Conservation (phyloP, 1,140 invertebrate species). For the Phymorhynchus buccinoides region DNA sequence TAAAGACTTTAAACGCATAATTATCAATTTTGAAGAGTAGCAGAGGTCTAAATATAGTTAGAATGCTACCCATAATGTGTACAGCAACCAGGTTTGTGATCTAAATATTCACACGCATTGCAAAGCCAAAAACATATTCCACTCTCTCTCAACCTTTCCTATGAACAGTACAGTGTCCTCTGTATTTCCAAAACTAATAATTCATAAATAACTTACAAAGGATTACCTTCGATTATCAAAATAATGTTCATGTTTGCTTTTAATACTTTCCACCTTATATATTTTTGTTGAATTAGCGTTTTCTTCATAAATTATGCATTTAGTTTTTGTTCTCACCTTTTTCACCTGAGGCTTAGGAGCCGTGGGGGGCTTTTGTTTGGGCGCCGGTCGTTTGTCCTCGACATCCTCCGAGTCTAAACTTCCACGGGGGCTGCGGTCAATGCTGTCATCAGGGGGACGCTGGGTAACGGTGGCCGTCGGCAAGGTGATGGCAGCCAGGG, state of each 20-base stretch:
- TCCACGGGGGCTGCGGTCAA: slow-evolving; percentile 20
- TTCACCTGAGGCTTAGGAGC: slow-evolving; percentile 41
- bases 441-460: background rate
- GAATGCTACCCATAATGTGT: background rate
- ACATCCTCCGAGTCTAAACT: slow-evolving; percentile 34
- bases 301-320: background rate
- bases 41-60: no score
- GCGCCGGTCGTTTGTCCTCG: background rate
- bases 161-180: no score
- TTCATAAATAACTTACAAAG: background rate
- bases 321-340: slow-evolving; percentile 34
- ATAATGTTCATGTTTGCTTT: no score
- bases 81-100: no score
- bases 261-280: background rate
- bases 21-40: background rate
- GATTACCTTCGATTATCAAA: background rate
- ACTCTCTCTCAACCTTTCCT: no score
- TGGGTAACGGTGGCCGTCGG: background rate
- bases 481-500: slow-evolving; percentile 19
- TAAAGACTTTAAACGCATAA: background rate
- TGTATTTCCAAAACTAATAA: background rate
- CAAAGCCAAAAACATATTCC: no score
- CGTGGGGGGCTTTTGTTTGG: slow-evolving; percentile 35
- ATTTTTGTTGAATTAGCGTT: background rate
- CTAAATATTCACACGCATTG: no score